Base-by-base conservation (phyloP, 2,888 invertebrate genomes). In the Plebejus anna region DNA sequence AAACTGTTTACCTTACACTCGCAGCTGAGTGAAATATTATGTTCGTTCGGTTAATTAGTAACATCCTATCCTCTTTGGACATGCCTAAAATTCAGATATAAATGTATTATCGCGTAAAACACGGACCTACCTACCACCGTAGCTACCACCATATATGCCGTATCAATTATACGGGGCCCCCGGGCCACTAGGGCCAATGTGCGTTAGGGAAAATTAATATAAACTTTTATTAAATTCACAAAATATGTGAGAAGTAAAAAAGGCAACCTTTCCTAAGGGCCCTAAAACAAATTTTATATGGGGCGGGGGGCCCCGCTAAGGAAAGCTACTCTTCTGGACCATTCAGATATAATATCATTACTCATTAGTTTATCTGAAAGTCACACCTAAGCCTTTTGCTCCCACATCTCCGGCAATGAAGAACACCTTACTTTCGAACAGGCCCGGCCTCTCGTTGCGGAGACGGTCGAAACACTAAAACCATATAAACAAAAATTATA, bases 11-110 rank as follows among this genome's bases (percentile, higher is more conserved):
- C 95, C 95, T 94, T 1, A 97, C 96, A 72, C 97, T 97, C 0
- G 97, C 97, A 1, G 97, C 97, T 2, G 96, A 96, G 83, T 97
- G 97, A 84, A 96, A 97, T 42, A 97, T 95, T 1, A 97, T 89
- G 38, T 95, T 93, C 0, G 97, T 95, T 79, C 95, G 93, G 9
- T 95, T 91, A 9, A 95, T 87, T 0, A 95, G 84, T 0, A 94
- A 81, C 0, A 92, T 81, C 79, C 95, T 86, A 55, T 95, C 91
- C 75, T 91, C 90, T 47, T 89, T 88, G 0, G 95, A 91, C 11
- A 95, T 81, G 77, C 96, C 96, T 95, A 83, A 3, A 75, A 78
- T 13, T 32, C 36, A 59, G 57, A 9, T 32, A 47, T n/a, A 59
- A 22, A 22, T n/a, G 16, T 2, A 22, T 59, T 22, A 59, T 22